A percentile compares a stretch with the other conserved stretches of the same genome.
Evolutionary conservation across 2,797 vertebrate species (phyloP).

Genomic region (Babyrousa celebensis): DNA sequence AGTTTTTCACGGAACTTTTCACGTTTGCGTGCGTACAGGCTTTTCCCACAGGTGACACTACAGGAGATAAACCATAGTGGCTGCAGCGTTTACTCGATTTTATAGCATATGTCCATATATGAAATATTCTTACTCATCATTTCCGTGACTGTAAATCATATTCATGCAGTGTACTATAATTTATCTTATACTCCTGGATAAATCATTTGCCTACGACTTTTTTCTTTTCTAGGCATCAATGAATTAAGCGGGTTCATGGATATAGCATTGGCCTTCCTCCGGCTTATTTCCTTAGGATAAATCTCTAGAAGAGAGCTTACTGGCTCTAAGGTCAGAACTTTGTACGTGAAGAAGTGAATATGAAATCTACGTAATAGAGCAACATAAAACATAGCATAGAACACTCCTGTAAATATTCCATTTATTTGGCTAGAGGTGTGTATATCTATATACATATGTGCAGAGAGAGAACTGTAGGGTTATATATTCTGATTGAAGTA

Average conservation of each 20-base stretch:
- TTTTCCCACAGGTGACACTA: background rate
- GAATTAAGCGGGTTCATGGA: background rate
- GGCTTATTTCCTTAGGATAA: conserved; percentile 2
- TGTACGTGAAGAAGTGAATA: background rate
- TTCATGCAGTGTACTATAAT: background rate
- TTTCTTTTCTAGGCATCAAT: background rate
- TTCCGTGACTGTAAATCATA: conserved; percentile 8
- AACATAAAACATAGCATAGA: background rate
- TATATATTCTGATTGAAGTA: background rate
- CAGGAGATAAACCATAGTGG: background rate
- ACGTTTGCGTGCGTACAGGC: background rate
- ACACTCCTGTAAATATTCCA: background rate
- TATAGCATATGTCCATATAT: background rate
- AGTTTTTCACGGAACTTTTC: background rate
- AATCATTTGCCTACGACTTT: background rate
- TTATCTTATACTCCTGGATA: background rate
- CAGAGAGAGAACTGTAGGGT: background rate
- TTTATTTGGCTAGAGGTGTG: background rate
- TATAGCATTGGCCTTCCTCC: background rate
- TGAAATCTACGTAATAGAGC: background rate
- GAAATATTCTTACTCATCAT: background rate
- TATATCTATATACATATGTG: too few species aligned
- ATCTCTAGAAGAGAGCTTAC: background rate
- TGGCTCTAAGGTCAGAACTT: background rate
- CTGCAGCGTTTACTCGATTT: background rate